Percentiles rank a stretch among this genome's conserved stretches.
Conservation (phyloP, 2,113 vertebrate species). For the Micromys minutus region DNA sequence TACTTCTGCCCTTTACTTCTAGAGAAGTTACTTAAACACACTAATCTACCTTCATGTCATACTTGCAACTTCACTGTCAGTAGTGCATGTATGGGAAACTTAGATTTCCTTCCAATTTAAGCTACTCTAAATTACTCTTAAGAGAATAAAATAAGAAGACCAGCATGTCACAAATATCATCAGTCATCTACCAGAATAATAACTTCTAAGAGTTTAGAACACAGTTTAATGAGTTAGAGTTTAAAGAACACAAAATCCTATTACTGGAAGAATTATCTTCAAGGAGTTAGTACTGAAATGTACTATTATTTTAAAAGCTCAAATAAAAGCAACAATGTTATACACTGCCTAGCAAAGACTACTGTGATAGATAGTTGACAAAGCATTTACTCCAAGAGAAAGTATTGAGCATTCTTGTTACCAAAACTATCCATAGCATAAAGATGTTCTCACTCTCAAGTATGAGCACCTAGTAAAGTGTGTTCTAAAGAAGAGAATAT, state of each 20-base stretch:
- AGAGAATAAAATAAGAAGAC: constrained; percentile 45
- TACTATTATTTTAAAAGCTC: constrained; percentile 53
- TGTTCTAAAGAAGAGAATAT: background rate
- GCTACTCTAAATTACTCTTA: constrained; percentile 30
- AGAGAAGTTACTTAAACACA: background rate
- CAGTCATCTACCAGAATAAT: background rate
- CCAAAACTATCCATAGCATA: background rate
- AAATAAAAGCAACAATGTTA: constrained; percentile 57
- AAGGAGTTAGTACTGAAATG: constrained; percentile 31
- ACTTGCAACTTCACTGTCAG: background rate
- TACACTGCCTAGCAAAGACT: constrained; percentile 52
- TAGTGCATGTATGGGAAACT: constrained; percentile 22
- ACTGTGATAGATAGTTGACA: constrained; percentile 32
- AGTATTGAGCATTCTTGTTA: constrained; percentile 20
- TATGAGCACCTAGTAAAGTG: background rate
- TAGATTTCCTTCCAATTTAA: constrained; percentile 21
- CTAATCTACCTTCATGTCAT: background rate
- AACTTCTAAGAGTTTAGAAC: background rate
- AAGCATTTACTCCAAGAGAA: background rate
- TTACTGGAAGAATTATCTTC: constrained; percentile 48
- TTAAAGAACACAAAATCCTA: constrained; percentile 55
- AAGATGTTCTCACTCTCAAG: background rate
- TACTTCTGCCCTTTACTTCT: constrained; percentile 22
- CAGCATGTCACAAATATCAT: background rate
- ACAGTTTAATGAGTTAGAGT: background rate